These are phyloP conservation scores for Sylvia borin DNA, from an alignment of 2,797 vertebrate species.

Conservation along the genomic window DNA sequence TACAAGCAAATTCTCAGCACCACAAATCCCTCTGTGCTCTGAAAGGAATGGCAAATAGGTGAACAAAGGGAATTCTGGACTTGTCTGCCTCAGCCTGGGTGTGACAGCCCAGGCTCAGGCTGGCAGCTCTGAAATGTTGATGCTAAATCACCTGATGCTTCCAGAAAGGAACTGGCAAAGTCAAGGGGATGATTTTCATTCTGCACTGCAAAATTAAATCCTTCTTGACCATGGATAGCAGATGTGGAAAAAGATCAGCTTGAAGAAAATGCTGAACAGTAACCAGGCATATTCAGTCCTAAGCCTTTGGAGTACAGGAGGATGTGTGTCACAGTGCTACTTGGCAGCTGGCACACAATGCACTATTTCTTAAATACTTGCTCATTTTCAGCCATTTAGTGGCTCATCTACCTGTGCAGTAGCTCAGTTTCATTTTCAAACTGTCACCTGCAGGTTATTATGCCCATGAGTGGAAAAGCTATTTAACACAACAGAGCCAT, in stretches of 20 bases:
- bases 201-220: not conserved
- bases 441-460: constrained; percentile 72
- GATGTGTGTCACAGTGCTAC: not conserved
- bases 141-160: not conserved
- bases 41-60: not conserved
- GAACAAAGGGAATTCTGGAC: not conserved
- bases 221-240: not conserved
- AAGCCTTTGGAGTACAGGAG: not conserved
- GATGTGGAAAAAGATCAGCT: not conserved
- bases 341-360: not conserved
- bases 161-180: not conserved
- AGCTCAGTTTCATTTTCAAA: not conserved
- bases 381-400: not conserved
- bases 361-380: not conserved
- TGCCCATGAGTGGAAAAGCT: constrained; percentile 72
- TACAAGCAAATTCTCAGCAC: not conserved
- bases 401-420: not conserved
- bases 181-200: not conserved
- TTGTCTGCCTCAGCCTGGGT: not conserved
- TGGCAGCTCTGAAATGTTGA: not conserved
- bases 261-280: not conserved
- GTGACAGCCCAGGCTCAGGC: not conserved
- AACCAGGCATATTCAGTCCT: not conserved
- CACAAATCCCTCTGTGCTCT: not conserved
- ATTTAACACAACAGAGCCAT: constrained; percentile 64